These are phyloP conservation scores for Pangasianodon gigas DNA, from an alignment of 2,113 vertebrate genomes.

Conservation along the genomic window DNA sequence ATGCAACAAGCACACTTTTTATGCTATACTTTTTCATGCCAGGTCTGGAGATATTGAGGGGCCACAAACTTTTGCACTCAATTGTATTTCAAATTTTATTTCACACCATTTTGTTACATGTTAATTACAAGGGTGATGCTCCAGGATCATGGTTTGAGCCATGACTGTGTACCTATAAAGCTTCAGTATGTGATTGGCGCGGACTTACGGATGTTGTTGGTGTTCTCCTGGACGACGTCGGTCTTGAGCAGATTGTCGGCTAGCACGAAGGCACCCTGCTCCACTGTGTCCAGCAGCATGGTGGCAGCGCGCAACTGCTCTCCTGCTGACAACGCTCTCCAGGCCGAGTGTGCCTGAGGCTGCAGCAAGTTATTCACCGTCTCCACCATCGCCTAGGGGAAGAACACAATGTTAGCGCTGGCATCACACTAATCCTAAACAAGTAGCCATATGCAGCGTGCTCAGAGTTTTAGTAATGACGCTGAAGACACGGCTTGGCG, in stretches of 20 bases:
- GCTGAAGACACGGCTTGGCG: not conserved
- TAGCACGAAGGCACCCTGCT: conserved; percentile 95
- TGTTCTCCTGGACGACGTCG: conserved; percentile 94
- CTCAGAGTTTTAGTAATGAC: not conserved
- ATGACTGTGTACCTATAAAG: not conserved
- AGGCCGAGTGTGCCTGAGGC: conserved; percentile 86
- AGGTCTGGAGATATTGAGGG: not conserved
- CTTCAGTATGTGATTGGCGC: not conserved
- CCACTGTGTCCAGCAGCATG: conserved; percentile 93
- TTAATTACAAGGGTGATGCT: not conserved
- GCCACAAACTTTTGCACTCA: not conserved
- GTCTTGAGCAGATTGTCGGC: conserved; percentile 98
- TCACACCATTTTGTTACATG: not conserved
- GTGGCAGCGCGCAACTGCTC: conserved; percentile 93
- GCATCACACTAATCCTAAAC: not conserved
- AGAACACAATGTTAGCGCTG: conserved; percentile 14
- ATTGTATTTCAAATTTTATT: not conserved
- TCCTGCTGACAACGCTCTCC: conserved; percentile 84
- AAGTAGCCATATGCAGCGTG: not conserved
- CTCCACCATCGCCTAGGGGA: conserved; percentile 93
- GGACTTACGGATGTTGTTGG: conserved; percentile 95
- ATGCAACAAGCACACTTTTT: not conserved
- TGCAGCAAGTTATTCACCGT: conserved; percentile 97
- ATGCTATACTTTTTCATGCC: not conserved
- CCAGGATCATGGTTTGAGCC: not conserved